Conservation (phyloP, 2,113 vertebrate species). For the Ia io region DNA sequence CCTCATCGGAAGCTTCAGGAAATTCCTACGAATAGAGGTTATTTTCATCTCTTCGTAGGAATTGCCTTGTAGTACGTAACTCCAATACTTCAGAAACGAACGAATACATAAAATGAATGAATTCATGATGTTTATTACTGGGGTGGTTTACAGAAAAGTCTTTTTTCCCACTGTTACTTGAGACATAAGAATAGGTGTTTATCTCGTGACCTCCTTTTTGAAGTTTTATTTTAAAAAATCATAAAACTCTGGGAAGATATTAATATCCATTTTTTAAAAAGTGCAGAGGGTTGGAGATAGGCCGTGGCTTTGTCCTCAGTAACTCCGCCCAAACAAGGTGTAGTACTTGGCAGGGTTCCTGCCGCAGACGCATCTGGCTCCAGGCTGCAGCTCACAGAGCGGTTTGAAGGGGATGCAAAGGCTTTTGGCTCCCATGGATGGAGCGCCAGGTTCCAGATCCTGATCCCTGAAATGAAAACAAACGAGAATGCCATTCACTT, state of each 20-base stretch:
- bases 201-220: conserved; percentile 72
- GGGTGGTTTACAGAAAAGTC: conserved; percentile 84
- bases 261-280: conserved; percentile 68
- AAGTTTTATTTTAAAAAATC: conserved; percentile 79
- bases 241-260: conserved; percentile 77
- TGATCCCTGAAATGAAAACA: conserved; percentile 89
- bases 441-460: conserved; percentile 96
- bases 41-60: neutral
- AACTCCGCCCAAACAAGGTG: conserved; percentile 98
- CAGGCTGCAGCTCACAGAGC: conserved; percentile 86
- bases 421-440: conserved; percentile 98
- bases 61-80: neutral
- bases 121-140: conserved; percentile 84
- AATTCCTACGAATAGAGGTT: neutral
- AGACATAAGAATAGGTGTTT: conserved; percentile 65
- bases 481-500: neutral
- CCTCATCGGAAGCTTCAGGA: neutral
- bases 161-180: conserved; percentile 74
- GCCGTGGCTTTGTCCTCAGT: conserved; percentile 80
- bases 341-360: conserved; percentile 93
- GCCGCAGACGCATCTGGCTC: conserved; percentile 89
- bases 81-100: neutral
- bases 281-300: conserved; percentile 54
- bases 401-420: conserved; percentile 97
- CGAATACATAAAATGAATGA: neutral